phyloP scores from a whole-genome alignment of 92 coral and sea anemone genomes.

The Phenganax subtilis region DNA sequence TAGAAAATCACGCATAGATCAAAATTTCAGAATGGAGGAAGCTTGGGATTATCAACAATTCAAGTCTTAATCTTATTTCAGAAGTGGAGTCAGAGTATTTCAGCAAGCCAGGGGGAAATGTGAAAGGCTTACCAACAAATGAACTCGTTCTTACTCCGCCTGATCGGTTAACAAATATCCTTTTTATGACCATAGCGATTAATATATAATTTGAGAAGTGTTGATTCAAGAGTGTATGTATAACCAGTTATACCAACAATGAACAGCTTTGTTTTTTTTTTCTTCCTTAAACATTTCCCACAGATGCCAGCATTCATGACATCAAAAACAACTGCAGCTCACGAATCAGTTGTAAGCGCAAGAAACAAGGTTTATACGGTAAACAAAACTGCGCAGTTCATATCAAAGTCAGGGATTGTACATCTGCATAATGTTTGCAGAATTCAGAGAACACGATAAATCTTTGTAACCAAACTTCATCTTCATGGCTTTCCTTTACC shows the following conservation, averaged over 20 bases:
- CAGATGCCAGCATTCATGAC: conserved; percentile 78
- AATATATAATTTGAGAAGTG: background rate
- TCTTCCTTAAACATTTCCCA: conserved; percentile 58
- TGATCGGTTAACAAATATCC: conserved; percentile 75
- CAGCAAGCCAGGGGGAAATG: conserved; percentile 66
- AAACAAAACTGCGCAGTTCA: background rate
- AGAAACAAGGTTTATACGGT: conserved; percentile 83
- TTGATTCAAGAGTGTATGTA: too few relatives aligned
- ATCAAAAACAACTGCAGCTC: conserved; percentile 87
- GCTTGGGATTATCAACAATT: background rate
- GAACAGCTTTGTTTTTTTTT: background rate
- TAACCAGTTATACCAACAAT: too few relatives aligned
- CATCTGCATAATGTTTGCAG: too few relatives aligned
- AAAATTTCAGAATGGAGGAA: background rate
- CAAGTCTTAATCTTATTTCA: background rate
- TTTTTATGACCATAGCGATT: conserved; percentile 31
- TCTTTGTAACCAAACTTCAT: too few relatives aligned
- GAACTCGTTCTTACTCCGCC: conserved; percentile 65
- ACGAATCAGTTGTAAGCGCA: conserved; percentile 69
- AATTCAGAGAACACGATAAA: too few relatives aligned
- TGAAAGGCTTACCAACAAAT: conserved; percentile 93
- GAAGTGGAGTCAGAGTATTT: conserved; percentile 27
- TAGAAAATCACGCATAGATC: background rate
- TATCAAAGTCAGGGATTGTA: too few relatives aligned
- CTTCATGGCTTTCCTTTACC: background rate